phyloP scores from a whole-genome alignment of 1,140 invertebrate genomes.

The Brachionus plicatilis region DNA sequence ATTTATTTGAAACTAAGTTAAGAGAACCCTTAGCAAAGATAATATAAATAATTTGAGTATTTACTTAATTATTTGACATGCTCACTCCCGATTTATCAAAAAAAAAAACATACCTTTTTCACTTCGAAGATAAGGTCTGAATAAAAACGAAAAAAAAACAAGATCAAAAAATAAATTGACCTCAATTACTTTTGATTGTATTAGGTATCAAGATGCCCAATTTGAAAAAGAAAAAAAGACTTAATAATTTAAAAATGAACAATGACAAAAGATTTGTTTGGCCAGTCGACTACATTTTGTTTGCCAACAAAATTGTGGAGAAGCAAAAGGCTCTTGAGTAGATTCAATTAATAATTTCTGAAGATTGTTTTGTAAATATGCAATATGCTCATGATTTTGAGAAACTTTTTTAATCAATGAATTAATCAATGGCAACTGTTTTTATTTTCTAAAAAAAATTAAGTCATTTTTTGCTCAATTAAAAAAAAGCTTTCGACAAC shows the following conservation, averaged over 20 bases:
- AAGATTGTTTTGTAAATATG: too few relatives aligned
- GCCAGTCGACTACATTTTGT: background rate
- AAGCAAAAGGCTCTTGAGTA: too few relatives aligned
- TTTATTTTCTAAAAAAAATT: background rate
- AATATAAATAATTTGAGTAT: background rate
- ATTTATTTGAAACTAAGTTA: background rate
- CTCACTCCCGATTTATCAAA: background rate
- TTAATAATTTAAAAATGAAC: background rate
- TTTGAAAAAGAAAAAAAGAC: background rate
- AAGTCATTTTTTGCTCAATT: background rate
- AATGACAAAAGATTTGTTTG: background rate
- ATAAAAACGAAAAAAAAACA: background rate
- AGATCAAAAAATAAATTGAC: background rate
- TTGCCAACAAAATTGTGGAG: background rate
- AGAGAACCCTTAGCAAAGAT: background rate
- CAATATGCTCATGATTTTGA: too few relatives aligned
- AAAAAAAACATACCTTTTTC: background rate
- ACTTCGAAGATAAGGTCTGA: background rate
- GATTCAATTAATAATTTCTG: too few relatives aligned
- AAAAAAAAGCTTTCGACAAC: background rate
- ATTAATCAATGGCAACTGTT: background rate
- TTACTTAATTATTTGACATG: background rate
- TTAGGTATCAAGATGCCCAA: background rate
- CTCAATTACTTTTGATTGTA: background rate
- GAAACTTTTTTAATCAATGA: background rate